Evolutionary conservation across 2,113 vertebrate species (phyloP).

Genomic region (Beaufortia kweichowensis): DNA sequence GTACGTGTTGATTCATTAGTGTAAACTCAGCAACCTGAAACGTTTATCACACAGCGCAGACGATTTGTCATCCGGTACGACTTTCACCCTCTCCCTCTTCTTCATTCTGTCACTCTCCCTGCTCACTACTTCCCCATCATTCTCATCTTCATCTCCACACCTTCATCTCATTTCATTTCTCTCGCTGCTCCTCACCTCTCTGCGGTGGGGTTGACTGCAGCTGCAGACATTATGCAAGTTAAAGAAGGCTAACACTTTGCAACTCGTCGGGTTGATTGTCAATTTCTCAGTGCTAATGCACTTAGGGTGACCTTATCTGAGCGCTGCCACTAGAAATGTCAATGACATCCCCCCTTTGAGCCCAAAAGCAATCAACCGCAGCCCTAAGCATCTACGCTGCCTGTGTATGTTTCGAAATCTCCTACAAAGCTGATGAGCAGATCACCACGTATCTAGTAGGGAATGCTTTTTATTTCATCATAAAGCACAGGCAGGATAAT

Average conservation of each 20-base stretch:
- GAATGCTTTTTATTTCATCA: background rate
- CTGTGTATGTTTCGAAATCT: constrained; percentile 4
- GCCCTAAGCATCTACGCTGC: background rate
- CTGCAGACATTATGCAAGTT: constrained; percentile 21
- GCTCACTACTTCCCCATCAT: background rate
- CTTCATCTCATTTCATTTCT: constrained; percentile 40
- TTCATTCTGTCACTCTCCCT: constrained; percentile 37
- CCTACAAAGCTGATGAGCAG: constrained; percentile 12
- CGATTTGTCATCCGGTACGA: constrained; percentile 5
- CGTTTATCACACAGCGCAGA: constrained; percentile 16
- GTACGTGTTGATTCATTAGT: constrained; percentile 4
- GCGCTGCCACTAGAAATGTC: constrained; percentile 44
- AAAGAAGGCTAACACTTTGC: constrained; percentile 45
- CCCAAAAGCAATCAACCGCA: constrained; percentile 35
- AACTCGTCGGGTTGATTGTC: constrained; percentile 45
- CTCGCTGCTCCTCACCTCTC: constrained; percentile 32
- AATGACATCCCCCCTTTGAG: constrained; percentile 44
- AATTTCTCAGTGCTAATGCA: constrained; percentile 52
- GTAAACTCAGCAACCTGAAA: constrained; percentile 24
- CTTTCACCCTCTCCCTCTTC: constrained; percentile 45
- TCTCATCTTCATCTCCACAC: constrained; percentile 42
- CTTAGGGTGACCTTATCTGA: constrained; percentile 53
- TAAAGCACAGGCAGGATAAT: background rate
- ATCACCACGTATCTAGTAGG: background rate
- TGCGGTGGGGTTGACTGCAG: constrained; percentile 4